These are phyloP conservation scores for Eubasilissa regina DNA, from an alignment of 1,140 invertebrate species.

Conservation along the genomic window DNA sequence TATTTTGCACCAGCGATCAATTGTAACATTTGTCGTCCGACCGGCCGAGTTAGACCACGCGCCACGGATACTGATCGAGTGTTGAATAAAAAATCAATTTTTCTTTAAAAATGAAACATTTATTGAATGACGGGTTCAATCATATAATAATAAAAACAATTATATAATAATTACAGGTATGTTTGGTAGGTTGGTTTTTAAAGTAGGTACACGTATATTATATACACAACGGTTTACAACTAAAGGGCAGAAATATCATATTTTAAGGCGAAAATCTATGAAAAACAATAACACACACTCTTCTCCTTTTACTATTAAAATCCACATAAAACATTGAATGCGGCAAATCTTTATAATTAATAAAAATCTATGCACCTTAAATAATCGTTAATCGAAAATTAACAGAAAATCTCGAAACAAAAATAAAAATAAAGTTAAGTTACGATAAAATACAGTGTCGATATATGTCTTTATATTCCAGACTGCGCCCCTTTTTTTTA, in stretches of 20 bases:
- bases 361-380: no score
- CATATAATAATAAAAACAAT: conserved; percentile 52
- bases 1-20: no score
- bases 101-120: conserved; percentile 53
- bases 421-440: no score
- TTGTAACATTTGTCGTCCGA: no score
- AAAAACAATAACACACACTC: conserved; percentile 41
- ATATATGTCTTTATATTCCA: no score
- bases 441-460: no score
- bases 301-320: conserved; percentile 11
- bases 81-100: background rate
- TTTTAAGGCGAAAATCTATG: conserved; percentile 50
- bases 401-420: no score
- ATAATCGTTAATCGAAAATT: no score
- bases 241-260: conserved; percentile 45
- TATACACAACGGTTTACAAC: conserved; percentile 51
- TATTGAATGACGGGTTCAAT: conserved; percentile 55
- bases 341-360: no score
- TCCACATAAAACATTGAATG: background rate
- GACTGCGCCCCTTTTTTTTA: no score
- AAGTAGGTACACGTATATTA: conserved; percentile 44
- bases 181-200: conserved; percentile 53
- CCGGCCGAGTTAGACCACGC: no score
- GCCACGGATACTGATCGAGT: no score
- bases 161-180: conserved; percentile 54